Evolutionary conservation across 2,888 invertebrate species (phyloP).

Genomic region (Melangyna quadrimaculata): DNA sequence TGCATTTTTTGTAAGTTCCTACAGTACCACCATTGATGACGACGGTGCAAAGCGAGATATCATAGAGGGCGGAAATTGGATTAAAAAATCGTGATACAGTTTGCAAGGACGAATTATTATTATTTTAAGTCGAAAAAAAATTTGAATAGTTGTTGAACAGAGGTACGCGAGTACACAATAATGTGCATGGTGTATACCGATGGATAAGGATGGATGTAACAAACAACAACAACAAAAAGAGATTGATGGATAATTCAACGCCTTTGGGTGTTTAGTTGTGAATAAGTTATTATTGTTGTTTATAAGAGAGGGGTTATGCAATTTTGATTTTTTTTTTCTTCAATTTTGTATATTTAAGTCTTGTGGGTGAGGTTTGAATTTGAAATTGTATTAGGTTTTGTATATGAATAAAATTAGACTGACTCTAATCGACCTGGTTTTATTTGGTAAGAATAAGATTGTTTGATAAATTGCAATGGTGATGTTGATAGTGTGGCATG

Average conservation of each 20-base stretch:
- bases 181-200: conserved; percentile 20
- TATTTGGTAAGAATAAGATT: conserved; percentile 30
- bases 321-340: not conserved
- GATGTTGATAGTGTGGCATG: not conserved
- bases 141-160: conserved; percentile 14
- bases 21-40: too few relatives aligned
- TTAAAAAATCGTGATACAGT: conserved; percentile 72
- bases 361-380: conserved; percentile 62
- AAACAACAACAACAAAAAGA: not conserved
- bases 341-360: not conserved
- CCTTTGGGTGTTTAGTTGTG: conserved; percentile 71
- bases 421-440: conserved; percentile 45
- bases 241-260: conserved; percentile 70
- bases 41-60: not conserved
- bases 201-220: not conserved
- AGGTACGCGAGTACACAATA: not conserved
- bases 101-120: conserved; percentile 74
- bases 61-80: conserved; percentile 72
- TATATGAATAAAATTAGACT: conserved; percentile 23
- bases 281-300: conserved; percentile 61
- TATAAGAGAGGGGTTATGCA: conserved; percentile 47
- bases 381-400: not conserved
- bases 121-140: conserved; percentile 10
- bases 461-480: conserved; percentile 30
- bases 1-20: not conserved